Percentiles rank a stretch among this genome's conserved stretches.
Evolutionary conservation across 2,113 vertebrate species (phyloP).

Genomic region (Zosterops lateralis): DNA sequence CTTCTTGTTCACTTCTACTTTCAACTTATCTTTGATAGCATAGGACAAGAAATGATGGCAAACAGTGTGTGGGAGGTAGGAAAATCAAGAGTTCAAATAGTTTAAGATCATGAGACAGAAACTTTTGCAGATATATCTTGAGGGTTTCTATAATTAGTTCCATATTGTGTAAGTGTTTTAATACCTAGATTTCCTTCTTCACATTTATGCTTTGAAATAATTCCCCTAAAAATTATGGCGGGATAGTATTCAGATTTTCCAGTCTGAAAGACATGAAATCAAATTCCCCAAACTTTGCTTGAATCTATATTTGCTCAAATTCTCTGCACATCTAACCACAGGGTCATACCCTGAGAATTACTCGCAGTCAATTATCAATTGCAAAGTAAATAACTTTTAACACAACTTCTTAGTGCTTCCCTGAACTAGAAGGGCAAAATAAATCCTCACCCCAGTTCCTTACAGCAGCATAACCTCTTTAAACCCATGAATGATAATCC

Average conservation of each 20-base stretch:
- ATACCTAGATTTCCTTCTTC: constrained; percentile 15
- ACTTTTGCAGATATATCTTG: background rate
- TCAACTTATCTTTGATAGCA: background rate
- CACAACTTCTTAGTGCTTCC: background rate
- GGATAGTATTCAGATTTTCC: background rate
- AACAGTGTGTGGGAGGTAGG: background rate
- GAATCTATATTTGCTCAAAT: background rate
- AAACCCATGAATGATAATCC: background rate
- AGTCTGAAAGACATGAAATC: background rate
- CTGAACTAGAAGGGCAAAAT: background rate
- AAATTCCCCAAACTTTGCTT: background rate
- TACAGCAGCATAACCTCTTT: background rate
- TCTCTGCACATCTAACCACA: background rate
- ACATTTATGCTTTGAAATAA: background rate
- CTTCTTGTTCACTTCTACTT: background rate
- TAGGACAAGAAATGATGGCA: background rate
- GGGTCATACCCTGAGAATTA: background rate
- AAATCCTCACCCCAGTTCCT: background rate
- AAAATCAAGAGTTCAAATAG: constrained; percentile 17
- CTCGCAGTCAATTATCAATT: background rate
- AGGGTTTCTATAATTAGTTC: constrained; percentile 22
- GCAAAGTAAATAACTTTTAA: background rate
- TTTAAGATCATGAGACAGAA: background rate
- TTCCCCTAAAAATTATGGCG: background rate
- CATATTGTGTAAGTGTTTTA: background rate